Percentiles rank a stretch among this genome's conserved stretches.
These are phyloP conservation scores for Philereme vetulata DNA, from an alignment of 2,888 invertebrate species.

Conservation along the genomic window DNA sequence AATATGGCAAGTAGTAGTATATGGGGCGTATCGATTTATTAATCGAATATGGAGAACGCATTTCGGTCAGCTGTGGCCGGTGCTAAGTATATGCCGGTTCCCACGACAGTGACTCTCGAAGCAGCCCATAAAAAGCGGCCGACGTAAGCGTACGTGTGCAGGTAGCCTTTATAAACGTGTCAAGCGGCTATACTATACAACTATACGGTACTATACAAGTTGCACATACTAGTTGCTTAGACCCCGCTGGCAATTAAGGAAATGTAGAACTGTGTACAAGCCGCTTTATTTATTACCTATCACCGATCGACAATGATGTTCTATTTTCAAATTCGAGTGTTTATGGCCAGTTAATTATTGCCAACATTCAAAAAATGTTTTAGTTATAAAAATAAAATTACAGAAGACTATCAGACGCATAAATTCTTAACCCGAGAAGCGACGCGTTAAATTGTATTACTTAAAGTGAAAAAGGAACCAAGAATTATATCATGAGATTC, in stretches of 20 bases:
- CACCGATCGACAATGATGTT: constrained; percentile 13
- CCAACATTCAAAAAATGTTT: constrained; percentile 20
- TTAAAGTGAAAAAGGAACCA: constrained; percentile 61
- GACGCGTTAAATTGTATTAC: constrained; percentile 75
- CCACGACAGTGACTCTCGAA: constrained; percentile 79
- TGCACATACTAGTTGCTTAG: constrained; percentile 45
- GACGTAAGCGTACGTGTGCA: constrained; percentile 78
- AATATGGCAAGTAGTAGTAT: constrained; percentile 66
- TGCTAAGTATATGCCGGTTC: constrained; percentile 81
- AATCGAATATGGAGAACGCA: constrained; percentile 81
- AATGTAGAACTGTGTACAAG: constrained; percentile 46
- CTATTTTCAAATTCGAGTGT: constrained; percentile 23
- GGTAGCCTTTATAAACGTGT: constrained; percentile 75
- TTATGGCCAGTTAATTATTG: constrained; percentile 41
- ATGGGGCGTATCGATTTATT: constrained; percentile 70
- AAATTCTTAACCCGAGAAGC: constrained; percentile 36
- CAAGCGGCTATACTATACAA: constrained; percentile 43
- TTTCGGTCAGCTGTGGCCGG: constrained; percentile 81
- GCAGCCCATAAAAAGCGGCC: constrained; percentile 78
- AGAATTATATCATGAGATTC: constrained; percentile 62
- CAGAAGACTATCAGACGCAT: constrained; percentile 13
- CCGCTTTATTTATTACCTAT: constrained; percentile 44
- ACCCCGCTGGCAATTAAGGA: constrained; percentile 56
- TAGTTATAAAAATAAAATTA: constrained; percentile 7
- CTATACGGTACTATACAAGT: constrained; percentile 51